Evolutionary conservation across 2,113 vertebrate species (phyloP).

Genomic region (Microtus richardsoni): DNA sequence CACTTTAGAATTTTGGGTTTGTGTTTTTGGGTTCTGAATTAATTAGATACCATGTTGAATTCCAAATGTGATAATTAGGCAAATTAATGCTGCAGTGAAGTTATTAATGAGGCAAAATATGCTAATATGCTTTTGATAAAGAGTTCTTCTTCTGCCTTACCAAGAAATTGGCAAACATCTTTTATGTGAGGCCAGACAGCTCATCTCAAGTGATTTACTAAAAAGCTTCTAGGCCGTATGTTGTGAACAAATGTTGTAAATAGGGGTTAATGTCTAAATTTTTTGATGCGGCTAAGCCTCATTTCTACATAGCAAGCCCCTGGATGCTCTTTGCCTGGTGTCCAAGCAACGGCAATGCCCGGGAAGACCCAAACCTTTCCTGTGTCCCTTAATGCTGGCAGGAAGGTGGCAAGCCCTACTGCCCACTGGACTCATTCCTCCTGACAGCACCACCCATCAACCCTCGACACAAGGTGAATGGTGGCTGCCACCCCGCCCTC

Average conservation of each 20-base stretch:
- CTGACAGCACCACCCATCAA: not conserved
- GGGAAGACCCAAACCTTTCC: conserved; percentile 61
- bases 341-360: conserved; percentile 34
- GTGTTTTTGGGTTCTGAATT: conserved; percentile 83
- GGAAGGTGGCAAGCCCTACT: not conserved
- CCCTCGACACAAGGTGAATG: conserved; percentile 36
- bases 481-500: conserved; percentile 63
- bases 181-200: conserved; percentile 87
- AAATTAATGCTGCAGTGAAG: conserved; percentile 90
- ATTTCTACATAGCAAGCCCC: conserved; percentile 48
- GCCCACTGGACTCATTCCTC: not conserved
- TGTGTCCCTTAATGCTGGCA: conserved; percentile 66
- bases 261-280: conserved; percentile 85
- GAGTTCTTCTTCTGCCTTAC: conserved; percentile 84
- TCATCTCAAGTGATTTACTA: conserved; percentile 86
- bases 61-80: conserved; percentile 90
- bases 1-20: conserved; percentile 82
- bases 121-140: conserved; percentile 90
- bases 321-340: conserved; percentile 60
- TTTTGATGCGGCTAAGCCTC: conserved; percentile 77
- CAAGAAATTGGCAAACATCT: conserved; percentile 86
- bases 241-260: conserved; percentile 81
- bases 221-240: conserved; percentile 66
- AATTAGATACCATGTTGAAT: conserved; percentile 90
- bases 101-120: conserved; percentile 92